phyloP scores from a whole-genome alignment of 2,888 invertebrate genomes.

The Stenotaenia linearis region DNA sequence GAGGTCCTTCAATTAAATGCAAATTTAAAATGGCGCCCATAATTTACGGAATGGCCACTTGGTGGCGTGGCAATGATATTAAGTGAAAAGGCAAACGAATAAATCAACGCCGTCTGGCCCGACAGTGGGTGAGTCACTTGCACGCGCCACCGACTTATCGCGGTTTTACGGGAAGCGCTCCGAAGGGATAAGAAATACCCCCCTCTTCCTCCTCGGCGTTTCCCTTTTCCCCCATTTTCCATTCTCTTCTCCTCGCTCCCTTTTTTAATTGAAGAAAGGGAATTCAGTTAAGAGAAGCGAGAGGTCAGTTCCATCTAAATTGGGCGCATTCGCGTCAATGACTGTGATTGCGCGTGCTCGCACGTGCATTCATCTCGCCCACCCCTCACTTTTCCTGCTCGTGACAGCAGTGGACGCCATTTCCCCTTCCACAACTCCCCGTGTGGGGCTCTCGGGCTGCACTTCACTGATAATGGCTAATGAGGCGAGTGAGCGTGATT shows the following conservation, averaged over 20 bases:
- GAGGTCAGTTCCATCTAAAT: background rate
- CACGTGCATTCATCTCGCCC: background rate
- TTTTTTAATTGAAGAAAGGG: background rate
- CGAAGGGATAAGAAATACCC: background rate
- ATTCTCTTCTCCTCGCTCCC: background rate
- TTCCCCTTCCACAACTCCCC: background rate
- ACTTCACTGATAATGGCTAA: background rate
- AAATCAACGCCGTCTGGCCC: background rate
- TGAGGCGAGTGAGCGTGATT: background rate
- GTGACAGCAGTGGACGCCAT: background rate
- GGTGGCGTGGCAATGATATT: background rate
- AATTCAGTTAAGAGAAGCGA: background rate
- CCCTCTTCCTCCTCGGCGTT: background rate
- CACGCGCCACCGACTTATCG: background rate
- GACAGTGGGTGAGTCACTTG: background rate
- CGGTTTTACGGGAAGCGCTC: background rate
- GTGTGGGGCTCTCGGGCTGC: background rate
- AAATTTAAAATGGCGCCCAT: conserved; percentile 24
- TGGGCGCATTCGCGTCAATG: background rate
- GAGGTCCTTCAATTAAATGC: conserved; percentile 27
- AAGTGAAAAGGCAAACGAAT: background rate
- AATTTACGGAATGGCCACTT: background rate
- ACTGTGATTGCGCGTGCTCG: background rate
- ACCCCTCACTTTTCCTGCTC: background rate
- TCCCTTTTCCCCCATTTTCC: background rate